Evolutionary conservation across 2,888 invertebrate genomes (phyloP).

Genomic region (Microplitis manilae): DNA sequence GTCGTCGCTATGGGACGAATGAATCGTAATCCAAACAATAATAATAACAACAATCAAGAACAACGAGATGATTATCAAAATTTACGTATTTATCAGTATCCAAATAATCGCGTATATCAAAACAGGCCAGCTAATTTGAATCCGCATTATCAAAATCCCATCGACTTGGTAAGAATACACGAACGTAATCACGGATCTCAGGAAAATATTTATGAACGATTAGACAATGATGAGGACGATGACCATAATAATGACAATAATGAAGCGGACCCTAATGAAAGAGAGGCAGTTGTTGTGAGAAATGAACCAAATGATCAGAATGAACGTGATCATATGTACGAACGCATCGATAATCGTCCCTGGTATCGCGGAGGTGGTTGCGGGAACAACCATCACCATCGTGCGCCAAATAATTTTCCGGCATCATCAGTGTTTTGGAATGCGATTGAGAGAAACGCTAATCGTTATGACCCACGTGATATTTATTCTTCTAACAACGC

Average conservation of each 20-base stretch:
- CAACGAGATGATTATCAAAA: conserved; percentile 61
- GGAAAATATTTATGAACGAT: conserved; percentile 70
- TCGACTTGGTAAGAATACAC: conserved; percentile 58
- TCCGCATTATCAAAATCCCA: conserved; percentile 66
- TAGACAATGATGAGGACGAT: conserved; percentile 64
- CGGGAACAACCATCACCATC: conserved; percentile 47
- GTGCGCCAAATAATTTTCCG: conserved; percentile 53
- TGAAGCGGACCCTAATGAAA: conserved; percentile 65
- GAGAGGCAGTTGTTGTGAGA: conserved; percentile 49
- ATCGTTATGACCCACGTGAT: conserved; percentile 59
- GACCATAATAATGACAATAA: conserved; percentile 72
- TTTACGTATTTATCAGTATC: conserved; percentile 46
- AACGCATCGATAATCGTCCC: conserved; percentile 62
- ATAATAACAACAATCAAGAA: conserved; percentile 56
- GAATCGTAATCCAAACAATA: conserved; percentile 60
- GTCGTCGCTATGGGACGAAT: conserved; percentile 63
- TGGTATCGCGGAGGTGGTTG: conserved; percentile 50
- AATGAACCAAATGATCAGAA: conserved; percentile 41
- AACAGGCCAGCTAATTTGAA: conserved; percentile 57
- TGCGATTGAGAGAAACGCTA: conserved; percentile 54
- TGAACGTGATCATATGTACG: conserved; percentile 61
- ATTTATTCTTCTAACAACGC: conserved; percentile 60
- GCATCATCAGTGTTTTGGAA: conserved; percentile 53
- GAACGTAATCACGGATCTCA: conserved; percentile 67
- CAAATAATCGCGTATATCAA: conserved; percentile 49